These are phyloP conservation scores for Drosophila siamana DNA, from an alignment of 2,888 invertebrate species.

Conservation along the genomic window DNA sequence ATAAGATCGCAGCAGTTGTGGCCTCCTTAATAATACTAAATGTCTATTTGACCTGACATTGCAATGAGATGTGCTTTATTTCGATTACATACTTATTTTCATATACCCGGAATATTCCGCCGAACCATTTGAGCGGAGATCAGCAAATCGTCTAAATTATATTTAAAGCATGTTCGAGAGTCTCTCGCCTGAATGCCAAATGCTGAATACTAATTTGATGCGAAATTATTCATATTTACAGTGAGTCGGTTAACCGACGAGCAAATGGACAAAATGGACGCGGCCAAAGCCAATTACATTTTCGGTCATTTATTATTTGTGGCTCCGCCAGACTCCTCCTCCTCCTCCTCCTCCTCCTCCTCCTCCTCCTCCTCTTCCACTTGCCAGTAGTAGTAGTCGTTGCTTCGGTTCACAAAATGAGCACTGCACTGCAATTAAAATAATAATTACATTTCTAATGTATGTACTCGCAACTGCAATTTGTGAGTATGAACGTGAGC, in stretches of 20 bases:
- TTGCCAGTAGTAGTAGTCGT: too few species aligned
- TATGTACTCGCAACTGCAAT: slow-evolving; percentile 72
- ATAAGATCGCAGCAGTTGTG: neutral
- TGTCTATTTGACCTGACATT: too few species aligned
- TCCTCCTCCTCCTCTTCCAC: neutral
- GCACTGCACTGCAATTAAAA: slow-evolving; percentile 81
- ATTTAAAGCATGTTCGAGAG: slow-evolving; percentile 10
- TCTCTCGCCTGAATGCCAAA: neutral
- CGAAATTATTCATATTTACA: slow-evolving; percentile 72
- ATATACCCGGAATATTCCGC: too few species aligned
- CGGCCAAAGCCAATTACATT: slow-evolving; percentile 46
- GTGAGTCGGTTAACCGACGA: slow-evolving; percentile 65
- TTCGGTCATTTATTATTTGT: slow-evolving; percentile 74
- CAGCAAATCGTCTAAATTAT: too few species aligned
- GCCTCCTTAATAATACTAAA: too few species aligned
- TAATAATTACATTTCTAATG: slow-evolving; percentile 84
- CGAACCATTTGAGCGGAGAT: too few species aligned
- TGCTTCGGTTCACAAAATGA: slow-evolving; percentile 61
- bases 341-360: neutral
- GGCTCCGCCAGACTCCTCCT: slow-evolving; percentile 33
- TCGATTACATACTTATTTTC: too few species aligned
- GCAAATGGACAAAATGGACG: slow-evolving; percentile 52
- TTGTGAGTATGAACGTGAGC: slow-evolving; percentile 54
- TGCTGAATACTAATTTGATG: slow-evolving; percentile 34
- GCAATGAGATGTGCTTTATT: too few species aligned